phyloP scores from a whole-genome alignment of 2,888 invertebrate genomes.

The Oscheius sp. region DNA sequence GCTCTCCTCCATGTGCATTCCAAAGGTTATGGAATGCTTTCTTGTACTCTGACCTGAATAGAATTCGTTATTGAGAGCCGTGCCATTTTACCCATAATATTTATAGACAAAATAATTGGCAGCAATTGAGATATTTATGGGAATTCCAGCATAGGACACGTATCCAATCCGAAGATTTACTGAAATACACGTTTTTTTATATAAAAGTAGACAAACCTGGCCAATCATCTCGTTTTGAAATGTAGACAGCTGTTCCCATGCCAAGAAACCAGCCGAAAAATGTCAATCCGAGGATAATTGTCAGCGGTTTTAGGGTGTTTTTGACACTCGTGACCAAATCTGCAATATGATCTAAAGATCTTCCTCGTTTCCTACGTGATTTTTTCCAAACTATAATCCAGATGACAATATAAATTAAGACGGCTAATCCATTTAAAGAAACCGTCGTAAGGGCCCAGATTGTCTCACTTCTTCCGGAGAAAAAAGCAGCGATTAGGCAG shows the following conservation, averaged over 20 bases:
- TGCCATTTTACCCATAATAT: neutral
- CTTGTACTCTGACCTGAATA: neutral
- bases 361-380: neutral
- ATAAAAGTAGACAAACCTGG: neutral
- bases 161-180: constrained; percentile 8
- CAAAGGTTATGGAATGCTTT: constrained; percentile 12
- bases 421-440: neutral
- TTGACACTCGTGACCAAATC: too few species aligned
- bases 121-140: constrained; percentile 11
- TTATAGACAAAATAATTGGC: constrained; percentile 29
- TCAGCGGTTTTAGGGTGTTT: constrained; percentile 19
- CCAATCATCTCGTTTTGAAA: neutral
- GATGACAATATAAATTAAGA: constrained; percentile 16
- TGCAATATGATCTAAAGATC: too few species aligned
- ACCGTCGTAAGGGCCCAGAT: neutral
- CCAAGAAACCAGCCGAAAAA: constrained; percentile 27
- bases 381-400: constrained; percentile 26
- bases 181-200: neutral
- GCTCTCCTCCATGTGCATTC: neutral
- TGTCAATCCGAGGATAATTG: constrained; percentile 16
- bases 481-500: constrained; percentile 16
- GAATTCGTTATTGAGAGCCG: too few species aligned
- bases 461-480: constrained; percentile 5
- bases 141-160: constrained; percentile 15
- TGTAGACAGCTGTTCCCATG: neutral